phyloP scores from a whole-genome alignment of 2,888 invertebrate species.

The Aleiodes alternator region DNA sequence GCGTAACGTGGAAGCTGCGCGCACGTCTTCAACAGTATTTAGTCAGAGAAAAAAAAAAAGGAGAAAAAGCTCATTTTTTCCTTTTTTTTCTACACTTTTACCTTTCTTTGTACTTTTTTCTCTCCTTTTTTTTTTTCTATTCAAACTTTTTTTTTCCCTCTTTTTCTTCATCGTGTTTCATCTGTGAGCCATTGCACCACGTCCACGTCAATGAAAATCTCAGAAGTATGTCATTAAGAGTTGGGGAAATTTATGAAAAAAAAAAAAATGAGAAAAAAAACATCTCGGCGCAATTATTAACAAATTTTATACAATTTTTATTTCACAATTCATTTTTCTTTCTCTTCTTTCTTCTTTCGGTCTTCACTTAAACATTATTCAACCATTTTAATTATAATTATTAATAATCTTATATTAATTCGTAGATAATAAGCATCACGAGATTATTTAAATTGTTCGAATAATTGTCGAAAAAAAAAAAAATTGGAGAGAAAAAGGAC shows the following conservation, averaged over 20 bases:
- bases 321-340: slow-evolving; percentile 62
- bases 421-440: slow-evolving; percentile 27
- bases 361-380: slow-evolving; percentile 67
- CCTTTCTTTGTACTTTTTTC: too few relatives aligned
- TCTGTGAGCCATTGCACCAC: too few relatives aligned
- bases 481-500: neutral
- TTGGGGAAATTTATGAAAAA: neutral
- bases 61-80: too few relatives aligned
- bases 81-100: too few relatives aligned
- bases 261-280: slow-evolving; percentile 28
- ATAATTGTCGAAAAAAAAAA: neutral
- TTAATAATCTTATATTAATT: slow-evolving; percentile 24
- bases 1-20: slow-evolving; percentile 58
- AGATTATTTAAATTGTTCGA: slow-evolving; percentile 27
- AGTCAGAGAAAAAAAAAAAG: too few relatives aligned
- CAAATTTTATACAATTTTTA: slow-evolving; percentile 63
- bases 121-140: too few relatives aligned
- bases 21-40: slow-evolving; percentile 52
- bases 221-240: neutral
- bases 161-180: too few relatives aligned
- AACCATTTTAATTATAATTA: slow-evolving; percentile 59
- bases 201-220: neutral
- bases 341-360: slow-evolving; percentile 51
- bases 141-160: too few relatives aligned
- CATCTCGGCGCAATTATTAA: slow-evolving; percentile 63